Base-by-base conservation (phyloP, 2,797 vertebrate species). In the Leptoclinus maculatus region DNA sequence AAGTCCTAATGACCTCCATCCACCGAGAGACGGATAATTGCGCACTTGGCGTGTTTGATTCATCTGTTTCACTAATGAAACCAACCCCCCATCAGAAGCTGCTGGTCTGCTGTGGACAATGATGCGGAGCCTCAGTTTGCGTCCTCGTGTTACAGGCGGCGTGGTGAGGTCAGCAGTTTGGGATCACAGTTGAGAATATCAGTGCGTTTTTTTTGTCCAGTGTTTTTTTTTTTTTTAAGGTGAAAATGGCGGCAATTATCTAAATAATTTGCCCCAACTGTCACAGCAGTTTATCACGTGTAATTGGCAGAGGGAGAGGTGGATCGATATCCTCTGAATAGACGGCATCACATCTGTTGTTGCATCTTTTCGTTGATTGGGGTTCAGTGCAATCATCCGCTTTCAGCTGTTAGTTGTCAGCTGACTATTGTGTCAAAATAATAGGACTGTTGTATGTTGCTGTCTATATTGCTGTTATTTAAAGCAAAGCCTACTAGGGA, bases 311-410 rank as follows among this genome's bases (percentile, higher is more conserved):
- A 41, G 59, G 83, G 77, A 63, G 25, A 64, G 58, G 51, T 60
- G 53, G 89, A 93, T 94, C 90, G 87, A 90, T 94, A 92, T 66
- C 78, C 71, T 74, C 32, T 89, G 87, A 91, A 93, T 91, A 63
- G 87, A 91, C 79, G 76, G 71, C 68, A 66, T 83, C 80, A 84
- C 84, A 83, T 91, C 90, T 89, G 89, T 76, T 86, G 79, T 82
- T 78, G 85, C 78, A 58, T 88, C 71, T 84, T 75, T 78, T 69
- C 80, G 73, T 57, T 79, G 77, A 78, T 34, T 34, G 74, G 88
- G 58, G 83, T 34, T 86, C 75, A 43, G 54, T 62, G 78, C 70
- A 80, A 84, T 88, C 82, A 57, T 67, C 77, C 36, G 59, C 78
- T 80, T 74, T 76, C 21, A 66, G 80, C 71, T 34, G 0, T 34